phyloP scores from a whole-genome alignment of 2,113 vertebrate genomes.

The Amphilophus citrinellus region DNA sequence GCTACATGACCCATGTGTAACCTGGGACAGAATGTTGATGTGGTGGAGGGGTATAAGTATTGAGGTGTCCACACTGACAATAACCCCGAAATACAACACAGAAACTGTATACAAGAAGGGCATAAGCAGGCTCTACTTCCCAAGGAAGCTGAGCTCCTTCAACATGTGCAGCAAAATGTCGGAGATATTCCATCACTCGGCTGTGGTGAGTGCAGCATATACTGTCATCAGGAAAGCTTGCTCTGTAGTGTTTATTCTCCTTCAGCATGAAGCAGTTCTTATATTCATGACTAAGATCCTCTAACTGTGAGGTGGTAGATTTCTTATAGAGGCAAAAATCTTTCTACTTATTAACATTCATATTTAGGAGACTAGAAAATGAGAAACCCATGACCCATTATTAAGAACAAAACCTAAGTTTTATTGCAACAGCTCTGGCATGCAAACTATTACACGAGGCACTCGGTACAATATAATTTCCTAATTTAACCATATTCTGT shows the following conservation, averaged over 20 bases:
- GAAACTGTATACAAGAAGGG: background rate
- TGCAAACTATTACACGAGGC: background rate
- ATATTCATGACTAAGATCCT: background rate
- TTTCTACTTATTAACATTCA: background rate
- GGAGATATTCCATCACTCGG: too few species aligned
- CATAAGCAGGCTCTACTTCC: background rate
- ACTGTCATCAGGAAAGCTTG: too few species aligned
- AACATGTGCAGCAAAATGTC: too few species aligned
- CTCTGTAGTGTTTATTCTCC: background rate
- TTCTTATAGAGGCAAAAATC: background rate
- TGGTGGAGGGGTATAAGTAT: background rate
- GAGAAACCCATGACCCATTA: background rate
- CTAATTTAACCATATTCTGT: background rate
- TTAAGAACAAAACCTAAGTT: background rate
- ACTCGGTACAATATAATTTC: background rate
- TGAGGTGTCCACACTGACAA: background rate
- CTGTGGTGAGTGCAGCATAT: too few species aligned
- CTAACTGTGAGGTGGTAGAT: background rate
- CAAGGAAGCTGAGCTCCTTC: too few species aligned
- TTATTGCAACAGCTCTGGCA: background rate
- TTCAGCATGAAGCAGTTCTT: background rate
- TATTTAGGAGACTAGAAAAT: background rate
- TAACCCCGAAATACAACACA: background rate
- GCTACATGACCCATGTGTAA: background rate
- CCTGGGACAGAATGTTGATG: background rate